These are phyloP conservation scores for Otus sunia DNA, from an alignment of 2,113 vertebrate genomes.

Conservation along the genomic window DNA sequence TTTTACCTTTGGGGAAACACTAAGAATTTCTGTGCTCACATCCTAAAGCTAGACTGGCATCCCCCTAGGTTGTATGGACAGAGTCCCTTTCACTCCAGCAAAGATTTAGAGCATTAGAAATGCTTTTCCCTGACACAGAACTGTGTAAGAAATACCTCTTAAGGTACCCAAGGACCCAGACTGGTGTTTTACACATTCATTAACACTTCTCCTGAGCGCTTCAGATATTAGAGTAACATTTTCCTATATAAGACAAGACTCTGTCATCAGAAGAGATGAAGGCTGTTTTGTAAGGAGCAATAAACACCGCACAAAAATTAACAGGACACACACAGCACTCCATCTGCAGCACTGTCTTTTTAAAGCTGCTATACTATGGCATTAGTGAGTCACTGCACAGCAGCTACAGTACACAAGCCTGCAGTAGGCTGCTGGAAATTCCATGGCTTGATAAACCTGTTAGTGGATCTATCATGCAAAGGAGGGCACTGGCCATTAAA, in stretches of 20 bases:
- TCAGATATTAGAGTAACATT: neutral
- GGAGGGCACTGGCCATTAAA: neutral
- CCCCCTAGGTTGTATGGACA: neutral
- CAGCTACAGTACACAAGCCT: neutral
- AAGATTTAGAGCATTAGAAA: neutral
- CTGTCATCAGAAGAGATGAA: neutral
- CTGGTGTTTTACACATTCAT: neutral
- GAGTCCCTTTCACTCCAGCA: neutral
- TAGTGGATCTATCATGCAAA: neutral
- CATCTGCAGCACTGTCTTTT: neutral
- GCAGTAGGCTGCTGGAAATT: neutral
- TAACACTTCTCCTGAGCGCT: rapidly evolving
- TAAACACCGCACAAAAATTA: neutral
- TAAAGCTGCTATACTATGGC: neutral
- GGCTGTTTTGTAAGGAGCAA: neutral
- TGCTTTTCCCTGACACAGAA: neutral
- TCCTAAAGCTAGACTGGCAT: neutral
- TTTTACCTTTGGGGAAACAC: neutral
- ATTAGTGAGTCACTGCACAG: neutral
- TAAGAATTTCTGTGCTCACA: neutral
- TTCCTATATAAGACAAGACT: neutral
- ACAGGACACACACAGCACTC: neutral
- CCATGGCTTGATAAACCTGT: neutral
- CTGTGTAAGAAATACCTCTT: neutral
- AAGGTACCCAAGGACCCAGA: neutral